Percentiles rank a stretch among this genome's conserved stretches.
phyloP scores from a whole-genome alignment of 2,113 vertebrate species.

The Microcebus tavaratra region DNA sequence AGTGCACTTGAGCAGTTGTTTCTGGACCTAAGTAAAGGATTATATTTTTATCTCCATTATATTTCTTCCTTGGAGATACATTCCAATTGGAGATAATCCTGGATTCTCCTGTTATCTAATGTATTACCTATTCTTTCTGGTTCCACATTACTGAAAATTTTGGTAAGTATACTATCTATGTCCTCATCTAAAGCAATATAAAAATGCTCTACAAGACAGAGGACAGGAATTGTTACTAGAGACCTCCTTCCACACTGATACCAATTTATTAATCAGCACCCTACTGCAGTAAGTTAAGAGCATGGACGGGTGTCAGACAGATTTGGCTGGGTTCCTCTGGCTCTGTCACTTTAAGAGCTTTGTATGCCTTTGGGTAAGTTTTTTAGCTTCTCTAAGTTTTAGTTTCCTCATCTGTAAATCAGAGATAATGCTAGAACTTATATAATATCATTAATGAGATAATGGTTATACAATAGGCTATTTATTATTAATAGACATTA shows the following conservation, averaged over 20 bases:
- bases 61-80: neutral
- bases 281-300: neutral
- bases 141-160: neutral
- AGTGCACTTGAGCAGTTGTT: neutral
- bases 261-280: neutral
- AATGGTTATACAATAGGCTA: neutral
- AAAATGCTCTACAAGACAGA: neutral
- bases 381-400: constrained; percentile 22
- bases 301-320: neutral
- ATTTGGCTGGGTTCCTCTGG: neutral
- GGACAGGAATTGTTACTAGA: neutral
- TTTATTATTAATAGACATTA: neutral
- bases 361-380: neutral
- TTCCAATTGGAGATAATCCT: neutral
- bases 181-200: neutral
- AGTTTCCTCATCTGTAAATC: constrained; percentile 9
- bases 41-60: neutral
- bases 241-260: neutral
- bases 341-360: neutral
- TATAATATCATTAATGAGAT: neutral
- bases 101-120: neutral
- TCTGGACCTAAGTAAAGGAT: neutral
- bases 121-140: neutral
- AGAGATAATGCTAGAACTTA: constrained; percentile 7
- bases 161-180: neutral